A percentile compares a stretch with the other conserved stretches of the same genome.
These are phyloP conservation scores for Halocaridina rubra DNA, from an alignment of 2,888 invertebrate species.

Conservation along the genomic window DNA sequence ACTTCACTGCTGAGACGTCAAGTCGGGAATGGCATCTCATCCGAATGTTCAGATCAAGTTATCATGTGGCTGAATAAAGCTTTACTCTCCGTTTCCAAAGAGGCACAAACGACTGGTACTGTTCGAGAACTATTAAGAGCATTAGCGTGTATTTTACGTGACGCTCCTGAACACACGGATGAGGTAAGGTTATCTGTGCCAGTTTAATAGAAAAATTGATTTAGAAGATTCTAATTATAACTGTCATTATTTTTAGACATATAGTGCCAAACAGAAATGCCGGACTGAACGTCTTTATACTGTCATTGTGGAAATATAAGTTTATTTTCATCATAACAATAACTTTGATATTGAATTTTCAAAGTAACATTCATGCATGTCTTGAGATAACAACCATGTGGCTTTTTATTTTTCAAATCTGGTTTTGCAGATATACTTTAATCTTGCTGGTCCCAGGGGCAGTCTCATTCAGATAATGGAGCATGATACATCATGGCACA, in stretches of 20 bases:
- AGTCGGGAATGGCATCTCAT: neutral
- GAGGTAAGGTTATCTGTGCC: conserved; percentile 38
- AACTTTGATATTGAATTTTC: neutral
- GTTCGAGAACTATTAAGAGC: conserved; percentile 17
- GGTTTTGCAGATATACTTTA: conserved; percentile 20
- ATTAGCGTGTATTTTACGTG: conserved; percentile 10
- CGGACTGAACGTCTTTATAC: neutral
- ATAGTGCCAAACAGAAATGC: neutral
- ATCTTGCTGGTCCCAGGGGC: conserved; percentile 23
- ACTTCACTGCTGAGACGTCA: conserved; percentile 11
- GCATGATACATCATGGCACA: neutral
- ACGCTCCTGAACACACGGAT: conserved; percentile 25
- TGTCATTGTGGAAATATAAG: neutral
- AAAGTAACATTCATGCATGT: neutral
- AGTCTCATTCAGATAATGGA: conserved; percentile 4
- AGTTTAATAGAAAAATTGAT: no score
- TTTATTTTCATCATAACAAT: neutral
- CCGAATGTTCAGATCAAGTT: neutral
- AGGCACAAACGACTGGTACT: neutral
- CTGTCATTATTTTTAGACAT: neutral
- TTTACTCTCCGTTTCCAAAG: neutral
- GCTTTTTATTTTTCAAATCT: neutral
- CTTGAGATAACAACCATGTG: neutral
- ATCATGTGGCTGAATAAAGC: conserved; percentile 24
- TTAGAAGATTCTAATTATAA: no score